Evolutionary conservation across 2,113 vertebrate species (phyloP).

Genomic region (Erpornis zantholeuca): DNA sequence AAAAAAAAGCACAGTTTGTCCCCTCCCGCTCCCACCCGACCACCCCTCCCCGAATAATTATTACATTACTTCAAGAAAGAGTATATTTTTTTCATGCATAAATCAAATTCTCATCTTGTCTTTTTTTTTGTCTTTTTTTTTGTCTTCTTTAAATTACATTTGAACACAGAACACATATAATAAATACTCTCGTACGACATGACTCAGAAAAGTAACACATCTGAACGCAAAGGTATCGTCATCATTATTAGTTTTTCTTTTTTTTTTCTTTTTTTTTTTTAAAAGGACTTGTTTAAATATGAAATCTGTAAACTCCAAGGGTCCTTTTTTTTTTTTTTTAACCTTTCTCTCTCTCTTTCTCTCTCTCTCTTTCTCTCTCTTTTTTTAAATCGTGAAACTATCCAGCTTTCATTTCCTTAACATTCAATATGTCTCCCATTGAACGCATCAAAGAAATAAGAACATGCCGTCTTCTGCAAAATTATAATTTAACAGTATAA

Average conservation of each 20-base stretch:
- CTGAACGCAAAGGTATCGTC: slow-evolving; percentile 65
- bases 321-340: slow-evolving; percentile 54
- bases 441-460: slow-evolving; percentile 82
- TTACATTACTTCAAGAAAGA: slow-evolving; percentile 74
- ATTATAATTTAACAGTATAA: slow-evolving; percentile 98
- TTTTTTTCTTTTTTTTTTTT: slow-evolving; percentile 23
- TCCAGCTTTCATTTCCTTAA: slow-evolving; percentile 71
- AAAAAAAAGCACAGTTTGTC: slow-evolving; percentile 45
- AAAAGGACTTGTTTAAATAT: slow-evolving; percentile 73
- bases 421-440: slow-evolving; percentile 93
- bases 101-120: slow-evolving; percentile 72
- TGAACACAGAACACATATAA: slow-evolving; percentile 92
- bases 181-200: slow-evolving; percentile 82
- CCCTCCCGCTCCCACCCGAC: slow-evolving; percentile 33
- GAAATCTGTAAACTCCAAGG: slow-evolving; percentile 76
- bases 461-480: slow-evolving; percentile 89
- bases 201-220: slow-evolving; percentile 72
- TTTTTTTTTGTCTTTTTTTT: slow-evolving; percentile 65
- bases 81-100: slow-evolving; percentile 75
- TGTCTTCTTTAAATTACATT: slow-evolving; percentile 88
- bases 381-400: slow-evolving; percentile 29
- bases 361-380: background rate
- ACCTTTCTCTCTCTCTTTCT: slow-evolving; percentile 20
- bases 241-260: slow-evolving; percentile 21
- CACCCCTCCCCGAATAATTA: slow-evolving; percentile 68